Conservation (phyloP, 2,797 vertebrate species). For the Peromyscus aztecus region DNA sequence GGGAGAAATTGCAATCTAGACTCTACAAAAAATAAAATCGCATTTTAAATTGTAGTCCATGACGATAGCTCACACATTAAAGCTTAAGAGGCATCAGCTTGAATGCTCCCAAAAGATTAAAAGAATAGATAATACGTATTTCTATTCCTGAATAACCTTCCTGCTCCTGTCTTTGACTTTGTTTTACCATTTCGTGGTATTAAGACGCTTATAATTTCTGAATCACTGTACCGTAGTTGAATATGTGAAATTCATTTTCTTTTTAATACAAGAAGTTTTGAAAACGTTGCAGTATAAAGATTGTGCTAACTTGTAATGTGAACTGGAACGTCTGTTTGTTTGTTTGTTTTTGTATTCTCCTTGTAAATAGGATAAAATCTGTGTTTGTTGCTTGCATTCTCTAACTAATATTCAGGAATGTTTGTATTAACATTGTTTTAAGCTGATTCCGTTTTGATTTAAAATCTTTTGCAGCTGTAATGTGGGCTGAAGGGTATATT, state of each 20-base stretch:
- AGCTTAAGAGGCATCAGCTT: not conserved
- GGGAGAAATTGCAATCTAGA: not conserved
- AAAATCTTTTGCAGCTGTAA: not conserved
- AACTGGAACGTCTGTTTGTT: not conserved
- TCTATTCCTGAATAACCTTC: not conserved
- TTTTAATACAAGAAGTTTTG: not conserved
- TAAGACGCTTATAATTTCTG: slow-evolving; percentile 26
- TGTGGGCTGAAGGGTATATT: not conserved
- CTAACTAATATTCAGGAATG: not conserved
- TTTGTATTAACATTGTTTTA: not conserved
- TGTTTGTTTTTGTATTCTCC: not conserved
- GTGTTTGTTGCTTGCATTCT: not conserved
- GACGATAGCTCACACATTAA: not conserved
- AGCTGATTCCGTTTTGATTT: not conserved
- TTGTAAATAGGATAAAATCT: not conserved
- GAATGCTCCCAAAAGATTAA: not conserved
- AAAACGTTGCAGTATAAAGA: not conserved
- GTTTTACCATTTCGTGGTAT: not conserved
- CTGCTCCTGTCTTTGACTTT: not conserved
- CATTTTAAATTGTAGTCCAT: not conserved
- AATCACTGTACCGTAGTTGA: slow-evolving; percentile 1
- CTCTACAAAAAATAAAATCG: not conserved
- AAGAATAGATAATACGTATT: not conserved
- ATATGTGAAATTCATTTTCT: slow-evolving; percentile 1
- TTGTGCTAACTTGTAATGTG: not conserved